Base-by-base conservation (phyloP, 2,113 vertebrate genomes). In the Eidolon helvum region DNA sequence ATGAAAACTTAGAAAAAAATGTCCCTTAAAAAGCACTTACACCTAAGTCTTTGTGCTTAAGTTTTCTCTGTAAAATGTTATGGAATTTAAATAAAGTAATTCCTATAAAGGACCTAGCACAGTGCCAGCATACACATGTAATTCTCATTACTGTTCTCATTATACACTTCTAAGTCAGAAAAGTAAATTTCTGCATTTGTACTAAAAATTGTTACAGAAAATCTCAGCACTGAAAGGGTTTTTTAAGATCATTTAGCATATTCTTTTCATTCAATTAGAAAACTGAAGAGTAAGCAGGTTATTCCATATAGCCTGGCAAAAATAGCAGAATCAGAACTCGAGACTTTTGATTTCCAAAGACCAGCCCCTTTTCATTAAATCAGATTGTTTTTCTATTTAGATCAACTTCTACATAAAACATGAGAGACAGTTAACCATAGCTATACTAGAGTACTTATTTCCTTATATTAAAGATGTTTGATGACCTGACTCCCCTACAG, bases 131-230 rank as follows among this genome's bases (percentile, higher is more conserved):
- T 12, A 45, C 21, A 91, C 10, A 21, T 53, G 18, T 33, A 33
- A 15, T 3, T 78, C 33, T 33, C 63, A 26, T 2, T 69, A 35
- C 18, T 72, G 22, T 53, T 84, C 30, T 9, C 19, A 18, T 35
- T 24, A 72, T 4, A 78, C 2, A 35, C n/a, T 89, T 95, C 38
- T 68, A 66, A 92, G 63, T 55, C 53, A 78, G 61, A 94, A 96
- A 89, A 97, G 88, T 35, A 84, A 74, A 94, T 40, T 86, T 93
- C 68, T 89, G 30, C 40, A 91, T 65, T 69, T 86, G 87, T 89
- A 91, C 50, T 77, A 74, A 92, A 95, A 61, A 82, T 14, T 45
- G 15, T 21, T 69, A 84, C 50, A 61, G 0, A 53, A 77, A 69
- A 53, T 72, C 14, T 91, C 8, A 87, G 63, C 77, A 88, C 2